Conservation (phyloP, 2,888 invertebrate genomes). For the Boloria selene region DNA sequence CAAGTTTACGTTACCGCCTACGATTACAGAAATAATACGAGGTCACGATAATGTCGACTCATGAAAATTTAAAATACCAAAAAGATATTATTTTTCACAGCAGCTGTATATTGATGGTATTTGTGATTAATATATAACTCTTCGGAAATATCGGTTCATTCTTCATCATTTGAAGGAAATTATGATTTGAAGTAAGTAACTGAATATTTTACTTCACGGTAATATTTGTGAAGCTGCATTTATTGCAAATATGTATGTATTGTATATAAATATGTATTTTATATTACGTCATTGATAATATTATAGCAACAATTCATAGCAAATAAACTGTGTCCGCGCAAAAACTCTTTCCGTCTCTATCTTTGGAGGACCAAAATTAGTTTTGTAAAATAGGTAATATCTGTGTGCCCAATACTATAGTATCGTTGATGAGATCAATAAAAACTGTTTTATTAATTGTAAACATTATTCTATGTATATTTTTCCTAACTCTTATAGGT, state of each 20-base stretch:
- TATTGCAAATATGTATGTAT: conserved; percentile 37
- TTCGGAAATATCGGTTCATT: no score
- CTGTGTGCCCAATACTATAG: no score
- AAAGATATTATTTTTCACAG: conserved; percentile 13
- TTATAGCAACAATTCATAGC: not conserved
- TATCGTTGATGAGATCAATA: no score
- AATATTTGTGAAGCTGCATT: conserved; percentile 46
- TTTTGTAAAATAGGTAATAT: no score
- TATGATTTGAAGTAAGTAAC: conserved; percentile 41
- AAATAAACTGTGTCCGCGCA: no score
- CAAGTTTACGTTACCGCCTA: conserved; percentile 68
- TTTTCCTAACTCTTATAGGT: no score
- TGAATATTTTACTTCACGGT: conserved; percentile 39
- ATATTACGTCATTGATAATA: conserved; percentile 29
- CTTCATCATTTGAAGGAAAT: no score
- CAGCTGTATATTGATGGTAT: not conserved
- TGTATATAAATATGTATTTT: conserved; percentile 41
- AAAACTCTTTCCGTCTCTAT: no score
- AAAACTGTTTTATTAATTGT: no score
- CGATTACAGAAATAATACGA: conserved; percentile 67
- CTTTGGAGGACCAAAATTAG: no score
- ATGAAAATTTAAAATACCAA: conserved; percentile 34
- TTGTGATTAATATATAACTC: conserved; percentile 17
- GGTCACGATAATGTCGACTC: conserved; percentile 51
- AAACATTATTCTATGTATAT: no score